Conservation (phyloP, 1,140 invertebrate genomes). For the Drosophila pandora region DNA sequence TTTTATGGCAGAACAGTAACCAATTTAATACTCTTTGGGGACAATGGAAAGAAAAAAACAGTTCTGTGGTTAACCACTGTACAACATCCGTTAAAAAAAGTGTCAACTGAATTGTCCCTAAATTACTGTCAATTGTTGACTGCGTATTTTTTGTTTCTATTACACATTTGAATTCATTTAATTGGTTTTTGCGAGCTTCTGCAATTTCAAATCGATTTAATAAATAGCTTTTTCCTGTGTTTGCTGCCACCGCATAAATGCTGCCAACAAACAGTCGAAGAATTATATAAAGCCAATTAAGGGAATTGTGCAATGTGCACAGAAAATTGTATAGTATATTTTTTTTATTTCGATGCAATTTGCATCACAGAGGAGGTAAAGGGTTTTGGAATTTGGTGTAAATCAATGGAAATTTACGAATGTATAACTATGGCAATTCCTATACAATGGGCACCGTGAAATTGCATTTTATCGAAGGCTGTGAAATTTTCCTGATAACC, state of each 20-base stretch:
- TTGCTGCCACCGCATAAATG: slow-evolving; percentile 61
- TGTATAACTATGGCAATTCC: slow-evolving; percentile 7
- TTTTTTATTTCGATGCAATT: slow-evolving; percentile 21
- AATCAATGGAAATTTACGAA: slow-evolving; percentile 31
- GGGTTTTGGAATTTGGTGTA: slow-evolving; percentile 19
- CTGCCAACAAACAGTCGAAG: slow-evolving; percentile 29
- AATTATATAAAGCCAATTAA: slow-evolving; percentile 70
- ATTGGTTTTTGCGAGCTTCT: slow-evolving; percentile 54
- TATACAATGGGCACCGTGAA: slow-evolving; percentile 9
- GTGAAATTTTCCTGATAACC: slow-evolving; percentile 56
- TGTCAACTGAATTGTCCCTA: slow-evolving; percentile 44
- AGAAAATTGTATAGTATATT: slow-evolving; percentile 5
- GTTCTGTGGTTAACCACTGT: slow-evolving; percentile 48
- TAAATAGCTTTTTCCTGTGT: slow-evolving; percentile 36
- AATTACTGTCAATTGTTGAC: slow-evolving; percentile 56
- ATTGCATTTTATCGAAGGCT: slow-evolving; percentile 8
- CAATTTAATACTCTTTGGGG: slow-evolving; percentile 18
- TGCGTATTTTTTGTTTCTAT: slow-evolving; percentile 39
- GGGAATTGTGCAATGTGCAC: slow-evolving; percentile 56
- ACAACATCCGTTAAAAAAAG: slow-evolving; percentile 28
- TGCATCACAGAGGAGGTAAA: slow-evolving; percentile 10
- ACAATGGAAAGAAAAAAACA: slow-evolving; percentile 7
- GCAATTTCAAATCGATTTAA: slow-evolving; percentile 58
- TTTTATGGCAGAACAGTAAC: slow-evolving; percentile 35
- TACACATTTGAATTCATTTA: slow-evolving; percentile 66